Conservation (phyloP, 2,797 vertebrate species). For the Mallotus villosus region DNA sequence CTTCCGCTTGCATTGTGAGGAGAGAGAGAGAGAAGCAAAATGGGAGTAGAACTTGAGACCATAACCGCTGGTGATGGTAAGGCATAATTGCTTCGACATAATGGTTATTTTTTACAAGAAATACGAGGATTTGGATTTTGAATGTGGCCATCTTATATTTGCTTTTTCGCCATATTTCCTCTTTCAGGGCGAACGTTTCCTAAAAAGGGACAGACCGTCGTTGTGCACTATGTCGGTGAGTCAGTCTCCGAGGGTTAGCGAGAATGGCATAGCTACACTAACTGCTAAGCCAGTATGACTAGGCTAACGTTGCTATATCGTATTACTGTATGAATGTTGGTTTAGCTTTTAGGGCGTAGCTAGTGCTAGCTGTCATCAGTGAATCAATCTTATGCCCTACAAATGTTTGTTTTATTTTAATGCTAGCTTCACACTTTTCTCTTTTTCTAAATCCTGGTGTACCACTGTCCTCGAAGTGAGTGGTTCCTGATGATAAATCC, state of each 20-base stretch:
- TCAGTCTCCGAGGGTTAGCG: conserved; percentile 23
- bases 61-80: conserved; percentile 86
- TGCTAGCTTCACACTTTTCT: not conserved
- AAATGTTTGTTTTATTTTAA: not conserved
- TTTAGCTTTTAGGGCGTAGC: not conserved
- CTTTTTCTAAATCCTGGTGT: too few species aligned
- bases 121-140: not conserved
- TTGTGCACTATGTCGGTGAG: conserved; percentile 93
- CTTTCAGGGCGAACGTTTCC: conserved; percentile 85
- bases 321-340: not conserved
- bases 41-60: conserved; percentile 88
- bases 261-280: too few species aligned
- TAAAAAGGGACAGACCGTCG: conserved; percentile 88
- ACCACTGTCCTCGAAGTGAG: too few species aligned
- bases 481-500: too few species aligned
- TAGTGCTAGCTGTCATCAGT: not conserved
- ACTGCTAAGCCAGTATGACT: not conserved
- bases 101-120: fast-evolving
- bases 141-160: not conserved
- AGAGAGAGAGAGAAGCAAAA: conserved; percentile 55
- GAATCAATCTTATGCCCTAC: not conserved
- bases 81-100: conserved; percentile 19
- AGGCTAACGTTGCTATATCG: not conserved
- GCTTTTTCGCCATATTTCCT: conserved; percentile 25
- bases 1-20: conserved; percentile 46